Conservation (phyloP, 2,113 vertebrate genomes). For the Isichthys henryi region DNA sequence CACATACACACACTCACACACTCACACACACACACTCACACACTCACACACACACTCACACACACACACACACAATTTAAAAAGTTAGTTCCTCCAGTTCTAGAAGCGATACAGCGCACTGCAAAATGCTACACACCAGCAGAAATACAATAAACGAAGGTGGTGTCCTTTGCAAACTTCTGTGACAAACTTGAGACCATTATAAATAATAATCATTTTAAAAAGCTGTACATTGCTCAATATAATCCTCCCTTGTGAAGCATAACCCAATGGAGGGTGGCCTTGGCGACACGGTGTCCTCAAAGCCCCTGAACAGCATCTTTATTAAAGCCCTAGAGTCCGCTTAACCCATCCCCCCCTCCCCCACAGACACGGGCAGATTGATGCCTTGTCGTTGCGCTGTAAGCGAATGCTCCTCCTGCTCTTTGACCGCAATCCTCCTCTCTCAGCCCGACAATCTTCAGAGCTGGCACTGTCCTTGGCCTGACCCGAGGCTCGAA, state of each 20-base stretch:
- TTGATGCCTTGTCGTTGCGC: neutral
- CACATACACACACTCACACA: too few relatives aligned
- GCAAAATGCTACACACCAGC: too few relatives aligned
- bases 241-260: neutral
- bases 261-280: neutral
- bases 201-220: neutral
- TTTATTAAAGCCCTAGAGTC: neutral
- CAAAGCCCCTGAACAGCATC: neutral
- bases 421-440: constrained; percentile 4
- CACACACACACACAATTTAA: neutral
- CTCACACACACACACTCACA: too few relatives aligned
- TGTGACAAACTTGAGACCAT: neutral
- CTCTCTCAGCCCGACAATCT: neutral
- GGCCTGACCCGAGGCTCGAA: constrained; percentile 13
- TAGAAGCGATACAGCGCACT: neutral
- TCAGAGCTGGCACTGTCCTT: constrained; percentile 6
- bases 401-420: constrained; percentile 13
- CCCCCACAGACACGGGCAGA: neutral
- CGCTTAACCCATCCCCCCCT: neutral
- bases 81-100: neutral
- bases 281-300: neutral
- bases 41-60: too few relatives aligned
- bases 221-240: neutral
- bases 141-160: neutral
- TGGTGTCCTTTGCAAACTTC: neutral